Conservation (phyloP, 2,888 invertebrate genomes). For the Hymenopus coronatus region DNA sequence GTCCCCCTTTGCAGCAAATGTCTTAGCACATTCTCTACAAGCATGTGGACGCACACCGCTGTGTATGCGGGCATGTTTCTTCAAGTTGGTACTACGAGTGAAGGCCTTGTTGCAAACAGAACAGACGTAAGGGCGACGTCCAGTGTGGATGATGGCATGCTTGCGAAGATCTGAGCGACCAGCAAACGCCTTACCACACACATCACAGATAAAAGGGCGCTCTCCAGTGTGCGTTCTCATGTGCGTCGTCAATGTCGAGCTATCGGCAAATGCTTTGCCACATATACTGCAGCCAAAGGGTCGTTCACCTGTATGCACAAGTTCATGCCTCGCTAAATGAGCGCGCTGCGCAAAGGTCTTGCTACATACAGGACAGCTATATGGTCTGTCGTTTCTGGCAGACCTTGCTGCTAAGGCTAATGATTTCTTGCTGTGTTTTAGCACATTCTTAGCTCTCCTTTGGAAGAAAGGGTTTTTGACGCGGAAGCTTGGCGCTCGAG, state of each 20-base stretch:
- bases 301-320: conserved; percentile 24
- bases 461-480: background rate
- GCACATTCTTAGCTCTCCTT: background rate
- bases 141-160: conserved; percentile 75
- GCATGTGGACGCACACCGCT: conserved; percentile 21
- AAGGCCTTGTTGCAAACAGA: conserved; percentile 71
- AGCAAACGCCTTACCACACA: conserved; percentile 43
- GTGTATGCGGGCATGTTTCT: conserved; percentile 71
- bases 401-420: background rate
- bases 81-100: conserved; percentile 72
- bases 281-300: conserved; percentile 22
- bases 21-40: conserved; percentile 17
- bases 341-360: conserved; percentile 41
- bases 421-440: background rate
- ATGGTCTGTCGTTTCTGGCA: conserved; percentile 31
- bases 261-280: conserved; percentile 25
- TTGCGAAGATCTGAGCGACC: conserved; percentile 45
- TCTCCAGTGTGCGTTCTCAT: conserved; percentile 25
- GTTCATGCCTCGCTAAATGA: conserved; percentile 21
- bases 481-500: background rate
- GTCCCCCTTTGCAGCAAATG: conserved; percentile 48
- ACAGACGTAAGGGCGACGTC: conserved; percentile 67
- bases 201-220: conserved; percentile 40
- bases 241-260: conserved; percentile 25
- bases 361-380: conserved; percentile 41